phyloP scores from a whole-genome alignment of 2,113 vertebrate genomes.

The Alouatta palliata region DNA sequence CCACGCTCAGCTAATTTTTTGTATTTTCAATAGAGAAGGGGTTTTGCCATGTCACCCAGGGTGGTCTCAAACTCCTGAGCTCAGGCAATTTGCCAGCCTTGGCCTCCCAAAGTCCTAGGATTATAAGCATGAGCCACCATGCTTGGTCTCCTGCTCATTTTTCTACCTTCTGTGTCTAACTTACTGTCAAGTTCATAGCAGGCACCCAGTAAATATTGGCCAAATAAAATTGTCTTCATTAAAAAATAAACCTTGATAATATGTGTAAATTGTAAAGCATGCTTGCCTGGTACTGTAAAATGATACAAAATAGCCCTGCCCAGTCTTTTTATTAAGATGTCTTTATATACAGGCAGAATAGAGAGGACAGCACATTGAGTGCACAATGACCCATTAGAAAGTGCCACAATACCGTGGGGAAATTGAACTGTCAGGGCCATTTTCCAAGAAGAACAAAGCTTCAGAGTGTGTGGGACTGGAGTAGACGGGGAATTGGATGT shows the following conservation, averaged over 20 bases:
- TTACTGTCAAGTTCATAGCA: neutral
- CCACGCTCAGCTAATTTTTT: no score
- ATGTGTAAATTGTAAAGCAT: neutral
- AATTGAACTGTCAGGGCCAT: rapidly evolving
- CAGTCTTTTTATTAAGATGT: no score
- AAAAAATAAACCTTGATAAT: no score
- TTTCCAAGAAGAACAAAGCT: neutral
- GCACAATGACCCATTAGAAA: rapidly evolving
- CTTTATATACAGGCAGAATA: rapidly evolving
- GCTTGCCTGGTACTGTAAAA: rapidly evolving
- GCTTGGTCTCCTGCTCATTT: neutral
- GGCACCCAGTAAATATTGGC: neutral
- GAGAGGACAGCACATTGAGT: rapidly evolving
- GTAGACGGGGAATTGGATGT: neutral
- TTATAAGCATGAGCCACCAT: no score
- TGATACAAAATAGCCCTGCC: rapidly evolving
- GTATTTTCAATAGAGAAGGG: no score
- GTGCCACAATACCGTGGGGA: neutral
- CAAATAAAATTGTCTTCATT: neutral
- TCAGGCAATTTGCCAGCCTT: no score
- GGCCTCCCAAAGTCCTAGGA: no score
- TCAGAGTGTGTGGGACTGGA: neutral
- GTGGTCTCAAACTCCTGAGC: no score
- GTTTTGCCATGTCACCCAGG: no score
- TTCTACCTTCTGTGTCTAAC: neutral